phyloP scores from a whole-genome alignment of 92 coral and sea anemone species.

The Blastomussa wellsi region DNA sequence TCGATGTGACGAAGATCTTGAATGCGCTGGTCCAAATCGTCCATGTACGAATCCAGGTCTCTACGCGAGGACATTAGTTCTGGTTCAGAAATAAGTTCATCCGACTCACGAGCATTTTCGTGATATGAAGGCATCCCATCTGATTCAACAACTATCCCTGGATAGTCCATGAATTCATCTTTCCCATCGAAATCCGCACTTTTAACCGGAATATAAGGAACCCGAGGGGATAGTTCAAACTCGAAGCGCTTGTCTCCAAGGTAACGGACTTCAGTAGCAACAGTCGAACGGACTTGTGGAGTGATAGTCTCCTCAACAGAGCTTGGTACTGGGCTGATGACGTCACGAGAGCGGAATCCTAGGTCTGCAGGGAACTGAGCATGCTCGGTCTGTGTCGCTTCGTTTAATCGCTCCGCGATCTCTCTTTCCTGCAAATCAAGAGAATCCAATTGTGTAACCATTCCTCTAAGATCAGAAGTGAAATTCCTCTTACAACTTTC shows the following conservation, averaged over 20 bases:
- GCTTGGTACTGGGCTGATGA: slow-evolving; percentile 4
- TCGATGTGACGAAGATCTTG: slow-evolving; percentile 27
- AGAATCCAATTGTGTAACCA: neutral
- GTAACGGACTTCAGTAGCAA: slow-evolving; percentile 32
- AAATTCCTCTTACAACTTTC: neutral
- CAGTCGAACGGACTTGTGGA: slow-evolving; percentile 30
- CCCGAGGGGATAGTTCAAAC: slow-evolving; percentile 2
- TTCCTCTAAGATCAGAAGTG: neutral
- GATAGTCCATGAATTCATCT: slow-evolving; percentile 20
- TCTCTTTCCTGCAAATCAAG: slow-evolving; percentile 24
- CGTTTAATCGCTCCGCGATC: slow-evolving; percentile 24
- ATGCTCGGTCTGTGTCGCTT: slow-evolving; percentile 36
- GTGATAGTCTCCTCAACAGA: slow-evolving; percentile 31
- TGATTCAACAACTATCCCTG: neutral
- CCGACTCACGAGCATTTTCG: slow-evolving; percentile 15
- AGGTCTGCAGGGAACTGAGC: slow-evolving; percentile 7
- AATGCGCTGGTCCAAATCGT: slow-evolving; percentile 37
- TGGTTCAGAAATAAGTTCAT: slow-evolving; percentile 47
- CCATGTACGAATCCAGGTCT: slow-evolving; percentile 44
- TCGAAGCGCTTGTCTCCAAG: slow-evolving; percentile 17
- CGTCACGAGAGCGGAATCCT: slow-evolving; percentile 4
- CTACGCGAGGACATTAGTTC: slow-evolving; percentile 27
- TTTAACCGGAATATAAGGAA: neutral
- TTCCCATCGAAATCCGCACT: slow-evolving; percentile 7
- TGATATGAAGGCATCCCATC: slow-evolving; percentile 7